Evolutionary conservation across 2,113 vertebrate genomes (phyloP).

Genomic region (Rhabdornis inornatus): DNA sequence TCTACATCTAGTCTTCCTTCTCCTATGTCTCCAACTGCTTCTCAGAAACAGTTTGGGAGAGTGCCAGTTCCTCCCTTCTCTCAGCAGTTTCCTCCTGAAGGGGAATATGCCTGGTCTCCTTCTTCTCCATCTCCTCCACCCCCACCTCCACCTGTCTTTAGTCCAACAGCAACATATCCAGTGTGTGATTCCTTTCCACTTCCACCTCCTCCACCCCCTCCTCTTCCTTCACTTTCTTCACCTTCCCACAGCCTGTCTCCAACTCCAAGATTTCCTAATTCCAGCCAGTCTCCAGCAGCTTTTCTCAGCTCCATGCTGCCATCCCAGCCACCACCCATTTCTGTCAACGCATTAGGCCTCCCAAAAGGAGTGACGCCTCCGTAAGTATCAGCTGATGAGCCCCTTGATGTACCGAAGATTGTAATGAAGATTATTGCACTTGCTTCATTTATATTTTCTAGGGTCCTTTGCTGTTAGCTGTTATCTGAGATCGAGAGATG

Average conservation of each 20-base stretch:
- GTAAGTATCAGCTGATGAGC: slow-evolving; percentile 69
- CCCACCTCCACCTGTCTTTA: slow-evolving; percentile 88
- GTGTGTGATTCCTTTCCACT: slow-evolving; percentile 76
- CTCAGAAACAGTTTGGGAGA: slow-evolving; percentile 82
- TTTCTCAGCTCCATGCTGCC: slow-evolving; percentile 92
- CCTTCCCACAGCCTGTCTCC: slow-evolving; percentile 66
- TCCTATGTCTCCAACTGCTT: slow-evolving; percentile 84
- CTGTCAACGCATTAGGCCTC: slow-evolving; percentile 90
- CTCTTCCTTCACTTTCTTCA: slow-evolving; percentile 70
- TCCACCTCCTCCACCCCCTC: slow-evolving; percentile 82
- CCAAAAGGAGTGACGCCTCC: slow-evolving; percentile 84
- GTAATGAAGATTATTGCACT: not conserved
- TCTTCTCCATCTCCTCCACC: slow-evolving; percentile 89
- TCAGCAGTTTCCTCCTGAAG: slow-evolving; percentile 75
- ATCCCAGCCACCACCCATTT: slow-evolving; percentile 70
- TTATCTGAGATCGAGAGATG: not conserved
- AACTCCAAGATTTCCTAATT: slow-evolving; percentile 67
- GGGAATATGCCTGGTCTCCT: slow-evolving; percentile 79
- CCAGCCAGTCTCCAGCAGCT: slow-evolving; percentile 84
- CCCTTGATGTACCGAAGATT: not conserved
- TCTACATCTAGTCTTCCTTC: slow-evolving; percentile 87
- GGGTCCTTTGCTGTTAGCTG: not conserved
- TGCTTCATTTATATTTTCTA: not conserved
- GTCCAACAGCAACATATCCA: slow-evolving; percentile 65
- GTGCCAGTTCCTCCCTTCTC: slow-evolving; percentile 74